Conservation (phyloP, 2,888 invertebrate genomes). For the Slavum lentiscoides region DNA sequence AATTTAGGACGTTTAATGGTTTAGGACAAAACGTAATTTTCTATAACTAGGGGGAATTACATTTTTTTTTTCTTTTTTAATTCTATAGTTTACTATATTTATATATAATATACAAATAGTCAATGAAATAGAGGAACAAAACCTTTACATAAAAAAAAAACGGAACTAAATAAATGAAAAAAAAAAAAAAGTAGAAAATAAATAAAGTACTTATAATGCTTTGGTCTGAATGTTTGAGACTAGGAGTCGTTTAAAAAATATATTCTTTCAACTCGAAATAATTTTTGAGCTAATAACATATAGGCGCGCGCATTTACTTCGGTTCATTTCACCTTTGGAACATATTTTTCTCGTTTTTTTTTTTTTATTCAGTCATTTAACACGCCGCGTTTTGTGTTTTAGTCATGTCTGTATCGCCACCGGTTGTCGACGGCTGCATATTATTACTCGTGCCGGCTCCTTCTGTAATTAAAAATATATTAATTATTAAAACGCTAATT, state of each 20-base stretch:
- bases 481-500: neutral
- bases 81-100: neutral
- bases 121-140: constrained; percentile 48
- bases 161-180: constrained; percentile 19
- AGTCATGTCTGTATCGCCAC: constrained; percentile 33
- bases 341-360: neutral
- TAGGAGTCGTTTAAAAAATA: constrained; percentile 33
- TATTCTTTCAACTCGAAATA: constrained; percentile 14
- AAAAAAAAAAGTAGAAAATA: constrained; percentile 10
- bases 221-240: constrained; percentile 43
- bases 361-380: constrained; percentile 36
- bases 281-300: constrained; percentile 7
- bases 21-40: constrained; percentile 29
- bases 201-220: constrained; percentile 40
- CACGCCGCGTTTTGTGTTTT: constrained; percentile 41
- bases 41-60: neutral
- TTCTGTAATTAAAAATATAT: constrained; percentile 12
- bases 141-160: constrained; percentile 28
- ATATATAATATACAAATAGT: constrained; percentile 21
- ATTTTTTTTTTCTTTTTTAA: constrained; percentile 7
- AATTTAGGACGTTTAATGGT: constrained; percentile 25
- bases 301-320: neutral
- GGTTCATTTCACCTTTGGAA: constrained; percentile 37
- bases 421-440: constrained; percentile 26
- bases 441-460: constrained; percentile 36